Percentiles rank a stretch among this genome's conserved stretches.
phyloP scores from a whole-genome alignment of 2,797 vertebrate species.

The Remorina albescens region DNA sequence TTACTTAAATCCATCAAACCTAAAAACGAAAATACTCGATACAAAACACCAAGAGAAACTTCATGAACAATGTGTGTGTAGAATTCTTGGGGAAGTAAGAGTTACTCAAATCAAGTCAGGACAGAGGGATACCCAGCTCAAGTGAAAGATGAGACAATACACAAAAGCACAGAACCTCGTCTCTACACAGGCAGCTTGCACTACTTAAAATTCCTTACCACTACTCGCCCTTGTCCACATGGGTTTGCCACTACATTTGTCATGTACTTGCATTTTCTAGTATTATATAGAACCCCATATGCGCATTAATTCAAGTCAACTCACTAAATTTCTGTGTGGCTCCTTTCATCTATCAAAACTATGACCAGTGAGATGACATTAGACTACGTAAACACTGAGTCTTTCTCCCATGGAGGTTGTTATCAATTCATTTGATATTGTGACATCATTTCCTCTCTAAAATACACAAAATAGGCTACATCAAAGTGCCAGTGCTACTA shows the following conservation, averaged over 20 bases:
- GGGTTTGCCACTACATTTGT: background rate
- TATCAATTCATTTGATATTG: conserved; percentile 1
- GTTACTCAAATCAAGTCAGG: conserved; percentile 40
- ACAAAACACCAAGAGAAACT: conserved; percentile 8
- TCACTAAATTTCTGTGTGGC: background rate
- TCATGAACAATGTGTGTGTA: background rate
- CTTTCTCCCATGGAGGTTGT: background rate
- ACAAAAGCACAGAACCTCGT: conserved; percentile 7
- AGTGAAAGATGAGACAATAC: conserved; percentile 36
- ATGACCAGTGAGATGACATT: conserved; percentile 6
- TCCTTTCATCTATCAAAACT: conserved; percentile 12
- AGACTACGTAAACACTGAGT: background rate
- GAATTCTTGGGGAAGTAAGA: conserved; percentile 32
- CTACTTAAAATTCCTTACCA: conserved; percentile 43
- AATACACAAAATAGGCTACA: conserved; percentile 51
- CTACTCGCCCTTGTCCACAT: background rate
- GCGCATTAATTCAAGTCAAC: background rate
- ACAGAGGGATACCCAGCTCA: conserved; percentile 41
- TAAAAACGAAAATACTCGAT: background rate
- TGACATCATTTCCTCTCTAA: conserved; percentile 33
- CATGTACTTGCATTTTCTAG: background rate
- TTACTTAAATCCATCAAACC: too few relatives aligned
- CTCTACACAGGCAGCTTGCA: conserved; percentile 11
- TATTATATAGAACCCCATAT: background rate
- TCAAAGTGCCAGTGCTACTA: conserved; percentile 34